phyloP scores from a whole-genome alignment of 1,140 invertebrate genomes.

The Megalopta genalis region DNA sequence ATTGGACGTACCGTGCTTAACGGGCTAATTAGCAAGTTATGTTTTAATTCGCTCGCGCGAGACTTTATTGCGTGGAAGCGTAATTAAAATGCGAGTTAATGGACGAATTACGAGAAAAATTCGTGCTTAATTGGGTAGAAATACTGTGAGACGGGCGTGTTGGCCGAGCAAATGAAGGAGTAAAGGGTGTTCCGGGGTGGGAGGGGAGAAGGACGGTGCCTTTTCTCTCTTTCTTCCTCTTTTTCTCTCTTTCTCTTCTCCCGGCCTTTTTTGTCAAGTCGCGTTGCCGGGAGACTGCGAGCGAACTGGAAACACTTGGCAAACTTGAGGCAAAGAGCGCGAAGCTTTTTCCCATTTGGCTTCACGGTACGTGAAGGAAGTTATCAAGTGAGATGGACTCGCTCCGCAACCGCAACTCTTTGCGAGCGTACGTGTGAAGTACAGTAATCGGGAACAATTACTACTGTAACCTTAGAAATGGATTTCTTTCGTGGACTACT shows the following conservation, averaged over 20 bases:
- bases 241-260: background rate
- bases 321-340: conserved; percentile 14
- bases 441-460: background rate
- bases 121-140: conserved; percentile 21
- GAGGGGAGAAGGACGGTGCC: background rate
- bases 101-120: background rate
- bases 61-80: background rate
- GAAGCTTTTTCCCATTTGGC: conserved; percentile 15
- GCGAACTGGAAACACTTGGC: conserved; percentile 1
- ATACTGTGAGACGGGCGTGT: background rate
- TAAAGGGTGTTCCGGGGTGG: background rate
- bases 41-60: background rate
- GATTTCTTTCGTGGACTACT: background rate
- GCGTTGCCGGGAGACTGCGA: background rate
- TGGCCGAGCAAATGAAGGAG: background rate
- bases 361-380: conserved; percentile 7
- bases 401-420: background rate
- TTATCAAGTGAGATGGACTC: background rate
- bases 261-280: background rate
- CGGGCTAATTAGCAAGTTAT: conserved; percentile 17
- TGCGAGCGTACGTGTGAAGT: too few species aligned
- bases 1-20: background rate
- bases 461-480: background rate
- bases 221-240: background rate
- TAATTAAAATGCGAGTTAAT: conserved; percentile 30